phyloP scores from a whole-genome alignment of 2,113 vertebrate species.

The Cyprinodon brontotheroides region DNA sequence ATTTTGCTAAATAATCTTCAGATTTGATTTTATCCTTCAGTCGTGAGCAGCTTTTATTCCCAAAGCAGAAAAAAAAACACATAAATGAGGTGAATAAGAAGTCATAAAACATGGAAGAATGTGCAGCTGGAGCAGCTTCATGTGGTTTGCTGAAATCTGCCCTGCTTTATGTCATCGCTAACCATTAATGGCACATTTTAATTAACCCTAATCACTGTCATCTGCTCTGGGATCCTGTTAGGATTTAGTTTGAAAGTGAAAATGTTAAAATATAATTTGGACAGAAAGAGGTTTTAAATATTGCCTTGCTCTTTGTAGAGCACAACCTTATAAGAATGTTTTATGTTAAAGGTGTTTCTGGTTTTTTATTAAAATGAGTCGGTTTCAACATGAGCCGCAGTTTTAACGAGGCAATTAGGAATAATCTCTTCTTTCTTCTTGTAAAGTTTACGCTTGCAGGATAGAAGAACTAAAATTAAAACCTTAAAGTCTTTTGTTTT shows the following conservation, averaged over 20 bases:
- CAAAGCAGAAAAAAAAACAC: neutral
- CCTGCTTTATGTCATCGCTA: neutral
- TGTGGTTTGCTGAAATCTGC: neutral
- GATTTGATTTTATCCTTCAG: neutral
- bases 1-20: neutral
- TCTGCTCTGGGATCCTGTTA: neutral
- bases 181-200: neutral
- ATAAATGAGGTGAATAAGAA: neutral
- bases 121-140: neutral
- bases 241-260: no score
- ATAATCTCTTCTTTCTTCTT: neutral
- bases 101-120: neutral
- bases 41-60: neutral
- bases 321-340: no score
- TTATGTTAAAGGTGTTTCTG: neutral
- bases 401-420: neutral
- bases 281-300: no score
- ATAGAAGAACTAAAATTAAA: no score
- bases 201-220: neutral
- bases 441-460: no score
- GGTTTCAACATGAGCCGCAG: neutral
- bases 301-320: no score
- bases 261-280: no score
- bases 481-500: no score
- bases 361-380: neutral